phyloP scores from a whole-genome alignment of 2,888 invertebrate genomes.

The Ctena decussata region DNA sequence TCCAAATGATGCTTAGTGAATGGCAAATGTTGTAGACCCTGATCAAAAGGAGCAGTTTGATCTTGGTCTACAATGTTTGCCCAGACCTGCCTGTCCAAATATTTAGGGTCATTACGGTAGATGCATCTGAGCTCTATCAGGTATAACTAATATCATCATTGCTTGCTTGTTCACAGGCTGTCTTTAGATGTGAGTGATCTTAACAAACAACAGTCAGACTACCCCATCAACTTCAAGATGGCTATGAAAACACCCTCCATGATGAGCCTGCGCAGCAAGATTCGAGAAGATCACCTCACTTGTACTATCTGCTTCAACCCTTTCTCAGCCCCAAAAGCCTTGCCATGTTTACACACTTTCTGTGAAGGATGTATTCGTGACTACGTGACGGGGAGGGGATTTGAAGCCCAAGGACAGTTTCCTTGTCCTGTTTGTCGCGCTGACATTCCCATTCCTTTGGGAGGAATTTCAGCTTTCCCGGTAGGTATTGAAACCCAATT shows the following conservation, averaged over 20 bases:
- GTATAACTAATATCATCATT: no score
- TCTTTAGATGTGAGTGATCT: no score
- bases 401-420: slow-evolving; percentile 67
- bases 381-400: slow-evolving; percentile 70
- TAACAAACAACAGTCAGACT: no score
- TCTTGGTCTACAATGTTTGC: no score
- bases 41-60: no score
- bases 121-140: no score
- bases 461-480: slow-evolving; percentile 74
- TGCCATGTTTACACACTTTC: slow-evolving; percentile 84
- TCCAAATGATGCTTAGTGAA: no score
- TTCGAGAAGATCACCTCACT: slow-evolving; percentile 80
- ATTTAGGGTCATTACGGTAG: no score
- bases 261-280: slow-evolving; percentile 59
- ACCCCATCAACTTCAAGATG: not conserved
- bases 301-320: slow-evolving; percentile 78
- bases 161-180: no score
- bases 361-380: slow-evolving; percentile 81
- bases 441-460: slow-evolving; percentile 69
- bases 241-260: not conserved
- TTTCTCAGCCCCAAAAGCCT: slow-evolving; percentile 79
- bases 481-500: not conserved
- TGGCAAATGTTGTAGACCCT: no score
- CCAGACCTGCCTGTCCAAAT: no score
- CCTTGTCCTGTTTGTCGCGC: slow-evolving; percentile 81